These are phyloP conservation scores for Idaea biselata DNA, from an alignment of 2,888 invertebrate genomes.

Conservation along the genomic window DNA sequence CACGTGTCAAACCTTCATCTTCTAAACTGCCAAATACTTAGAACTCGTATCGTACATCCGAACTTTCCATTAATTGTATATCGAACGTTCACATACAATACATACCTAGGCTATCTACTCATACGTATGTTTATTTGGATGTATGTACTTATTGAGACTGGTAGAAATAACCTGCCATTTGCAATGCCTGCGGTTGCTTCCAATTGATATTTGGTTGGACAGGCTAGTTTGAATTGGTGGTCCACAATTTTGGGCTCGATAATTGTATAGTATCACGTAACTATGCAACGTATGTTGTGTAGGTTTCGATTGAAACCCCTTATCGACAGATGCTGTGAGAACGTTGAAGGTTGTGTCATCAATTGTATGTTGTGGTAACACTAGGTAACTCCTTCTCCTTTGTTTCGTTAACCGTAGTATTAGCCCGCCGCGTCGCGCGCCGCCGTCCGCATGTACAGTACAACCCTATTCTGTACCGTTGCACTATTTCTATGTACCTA, in stretches of 20 bases:
- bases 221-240: background rate
- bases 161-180: background rate
- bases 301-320: background rate
- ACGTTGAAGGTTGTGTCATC: background rate
- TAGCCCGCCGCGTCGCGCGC: too few species aligned
- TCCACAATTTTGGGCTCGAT: background rate
- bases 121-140: background rate
- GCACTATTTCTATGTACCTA: too few species aligned
- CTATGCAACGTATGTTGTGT: background rate
- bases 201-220: constrained; percentile 1
- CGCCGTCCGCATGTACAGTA: too few species aligned
- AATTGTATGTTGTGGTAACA: background rate
- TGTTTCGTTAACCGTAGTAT: too few species aligned
- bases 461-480: too few species aligned
- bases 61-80: constrained; percentile 28
- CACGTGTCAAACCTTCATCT: constrained; percentile 29
- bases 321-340: background rate
- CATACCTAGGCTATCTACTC: background rate
- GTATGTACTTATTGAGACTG: background rate
- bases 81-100: constrained; percentile 4
- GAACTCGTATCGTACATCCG: constrained; percentile 20
- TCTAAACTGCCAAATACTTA: constrained; percentile 29
- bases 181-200: background rate
- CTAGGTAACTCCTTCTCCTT: background rate
- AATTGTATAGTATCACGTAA: background rate